A percentile compares a stretch with the other conserved stretches of the same genome.
Conservation (phyloP, 2,113 vertebrate species). For the Pelecanoides urinatrix region DNA sequence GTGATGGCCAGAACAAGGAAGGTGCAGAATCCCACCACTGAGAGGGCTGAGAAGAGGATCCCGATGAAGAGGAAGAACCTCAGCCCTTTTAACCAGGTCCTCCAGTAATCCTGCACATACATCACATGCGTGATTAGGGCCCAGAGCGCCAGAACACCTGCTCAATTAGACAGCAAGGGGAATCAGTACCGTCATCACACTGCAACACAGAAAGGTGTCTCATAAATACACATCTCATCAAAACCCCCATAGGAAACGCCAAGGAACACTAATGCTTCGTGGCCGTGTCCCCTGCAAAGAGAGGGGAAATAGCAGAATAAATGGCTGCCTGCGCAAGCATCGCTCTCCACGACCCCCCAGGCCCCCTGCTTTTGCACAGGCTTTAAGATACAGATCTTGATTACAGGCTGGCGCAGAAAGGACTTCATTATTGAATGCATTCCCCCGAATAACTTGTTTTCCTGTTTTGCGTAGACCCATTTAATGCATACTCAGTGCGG, state of each 20-base stretch:
- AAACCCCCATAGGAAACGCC: accelerated
- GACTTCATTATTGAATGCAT: background rate
- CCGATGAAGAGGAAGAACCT: conserved; percentile 88
- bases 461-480: background rate
- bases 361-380: too few species aligned
- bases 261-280: accelerated
- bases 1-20: conserved; percentile 86
- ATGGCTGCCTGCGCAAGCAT: background rate
- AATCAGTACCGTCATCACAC: background rate
- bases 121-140: conserved; percentile 90
- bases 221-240: background rate
- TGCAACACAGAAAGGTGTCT: background rate
- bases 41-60: conserved; percentile 79
- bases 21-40: conserved; percentile 79
- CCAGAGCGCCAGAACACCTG: conserved; percentile 97
- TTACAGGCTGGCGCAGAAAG: background rate
- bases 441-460: background rate
- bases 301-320: background rate
- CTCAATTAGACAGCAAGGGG: conserved; percentile 19
- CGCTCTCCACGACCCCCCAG: background rate
- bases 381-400: accelerated
- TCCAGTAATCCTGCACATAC: conserved; percentile 97
- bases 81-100: conserved; percentile 94
- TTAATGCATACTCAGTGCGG: background rate
- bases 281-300: accelerated